Base-by-base conservation (phyloP, 2,888 invertebrate species). In the Trichacis sp. region DNA sequence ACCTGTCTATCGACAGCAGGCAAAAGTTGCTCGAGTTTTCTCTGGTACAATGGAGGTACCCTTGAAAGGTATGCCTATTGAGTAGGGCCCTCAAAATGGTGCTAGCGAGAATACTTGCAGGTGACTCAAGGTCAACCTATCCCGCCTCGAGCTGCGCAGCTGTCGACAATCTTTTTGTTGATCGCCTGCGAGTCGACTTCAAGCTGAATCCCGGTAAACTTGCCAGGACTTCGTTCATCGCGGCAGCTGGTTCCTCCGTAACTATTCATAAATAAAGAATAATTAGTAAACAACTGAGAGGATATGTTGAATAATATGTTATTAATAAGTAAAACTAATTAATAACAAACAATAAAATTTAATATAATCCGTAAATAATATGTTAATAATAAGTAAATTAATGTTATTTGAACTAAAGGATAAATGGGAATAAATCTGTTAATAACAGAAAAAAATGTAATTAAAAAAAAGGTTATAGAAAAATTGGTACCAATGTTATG, bases 101-200 rank as follows among this genome's bases (percentile, higher is more conserved):
- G 81, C 94, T 94, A 53, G 95, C 94, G 81, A 98, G 88, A 79
- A 98, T 96, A 52, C 97, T 97, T 81, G 97, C 96, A 15, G 97
- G 96, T 40, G 97, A 96, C 86, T 97, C 96, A 77, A 98, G 87
- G 85, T 98, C 97, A 72, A 98, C 94, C 82, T 94, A 93, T 52
- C 97, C 96, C 86, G 96, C 96, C 80, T 95, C 95, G 69, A 97
- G 87, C 85, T 97, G 96, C 69, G 96, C 96, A 43, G 96, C 95
- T 64, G 94, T 93, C 33, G 95, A 95, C 72, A 95, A 85, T 83
- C 94, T 94, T 81, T 95, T 93, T 64, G 91, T 91, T 66, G 92
- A 92, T 64, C 93, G 87, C 82, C 93, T 92, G 61, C 93, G 85
- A 51, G 92, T 92, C 43, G 86, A 83, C 78, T 94, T 93, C 56